Percentiles rank a stretch among this genome's conserved stretches.
Conservation (phyloP, 2,113 vertebrate species). For the Chinchilla lanigera region DNA sequence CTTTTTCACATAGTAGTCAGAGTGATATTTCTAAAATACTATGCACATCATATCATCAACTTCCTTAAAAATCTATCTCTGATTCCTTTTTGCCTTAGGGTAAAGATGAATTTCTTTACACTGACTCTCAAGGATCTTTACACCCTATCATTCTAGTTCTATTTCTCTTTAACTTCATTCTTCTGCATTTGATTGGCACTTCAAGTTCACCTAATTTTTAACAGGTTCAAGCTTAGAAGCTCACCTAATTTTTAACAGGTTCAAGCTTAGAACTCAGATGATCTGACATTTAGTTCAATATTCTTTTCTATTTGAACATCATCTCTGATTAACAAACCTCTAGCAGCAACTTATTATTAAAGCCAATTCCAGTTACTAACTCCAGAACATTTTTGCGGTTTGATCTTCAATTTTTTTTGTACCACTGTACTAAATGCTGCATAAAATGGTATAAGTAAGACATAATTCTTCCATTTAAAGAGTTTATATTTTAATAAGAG, state of each 20-base stretch:
- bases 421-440: not conserved
- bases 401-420: slow-evolving; percentile 49
- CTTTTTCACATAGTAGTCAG: slow-evolving; percentile 11
- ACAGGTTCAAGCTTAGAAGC: slow-evolving; percentile 36
- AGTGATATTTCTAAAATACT: slow-evolving; percentile 56
- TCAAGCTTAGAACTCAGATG: slow-evolving; percentile 49
- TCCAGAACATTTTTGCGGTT: not conserved
- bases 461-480: not conserved
- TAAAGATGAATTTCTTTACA: slow-evolving; percentile 46
- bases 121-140: not conserved
- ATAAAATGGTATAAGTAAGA: not conserved
- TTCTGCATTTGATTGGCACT: not conserved
- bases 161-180: not conserved
- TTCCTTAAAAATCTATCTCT: slow-evolving; percentile 52
- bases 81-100: slow-evolving; percentile 46
- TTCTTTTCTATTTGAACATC: slow-evolving; percentile 20
- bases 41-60: slow-evolving; percentile 44
- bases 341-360: not conserved
- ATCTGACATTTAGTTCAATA: slow-evolving; percentile 28
- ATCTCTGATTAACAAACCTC: slow-evolving; percentile 9
- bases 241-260: slow-evolving; percentile 2
- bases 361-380: not conserved
- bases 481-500: not conserved
- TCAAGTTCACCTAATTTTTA: slow-evolving; percentile 19
- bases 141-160: slow-evolving; percentile 45